These are phyloP conservation scores for Phrynocephalus guinanensis DNA, from an alignment of 2,797 vertebrate genomes.

Conservation along the genomic window DNA sequence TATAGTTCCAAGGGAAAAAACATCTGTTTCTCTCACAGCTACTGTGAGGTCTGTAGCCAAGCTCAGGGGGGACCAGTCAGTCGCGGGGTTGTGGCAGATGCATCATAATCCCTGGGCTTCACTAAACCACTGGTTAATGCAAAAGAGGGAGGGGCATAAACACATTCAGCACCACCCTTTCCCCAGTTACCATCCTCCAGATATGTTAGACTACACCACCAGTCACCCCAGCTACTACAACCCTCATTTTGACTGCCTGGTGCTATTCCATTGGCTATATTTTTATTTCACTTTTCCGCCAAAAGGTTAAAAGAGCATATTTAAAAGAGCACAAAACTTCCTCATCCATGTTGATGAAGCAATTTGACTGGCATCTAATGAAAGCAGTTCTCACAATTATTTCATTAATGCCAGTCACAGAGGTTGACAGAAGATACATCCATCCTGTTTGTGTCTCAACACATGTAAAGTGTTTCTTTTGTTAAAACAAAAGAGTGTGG, in stretches of 20 bases:
- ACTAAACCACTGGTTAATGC: no score
- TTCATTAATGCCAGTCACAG: slow-evolving; percentile 8
- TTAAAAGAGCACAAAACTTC: not conserved
- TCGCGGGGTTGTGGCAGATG: no score
- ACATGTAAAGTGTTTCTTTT: slow-evolving; percentile 13
- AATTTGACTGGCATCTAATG: slow-evolving; percentile 20
- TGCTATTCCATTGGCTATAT: not conserved
- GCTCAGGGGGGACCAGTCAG: no score
- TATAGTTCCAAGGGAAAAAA: no score
- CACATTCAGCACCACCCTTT: not conserved
- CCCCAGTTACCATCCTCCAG: not conserved
- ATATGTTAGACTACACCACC: not conserved
- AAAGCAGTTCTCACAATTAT: slow-evolving; percentile 6
- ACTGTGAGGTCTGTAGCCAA: no score
- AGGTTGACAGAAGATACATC: slow-evolving; percentile 23
- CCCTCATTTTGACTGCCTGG: not conserved
- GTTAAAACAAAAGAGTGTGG: slow-evolving; percentile 8
- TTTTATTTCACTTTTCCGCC: not conserved
- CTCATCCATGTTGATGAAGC: slow-evolving; percentile 27
- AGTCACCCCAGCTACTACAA: not conserved
- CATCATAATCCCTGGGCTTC: no score
- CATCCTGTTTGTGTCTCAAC: not conserved
- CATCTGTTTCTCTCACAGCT: no score
- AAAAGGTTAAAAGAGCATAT: slow-evolving; percentile 21
- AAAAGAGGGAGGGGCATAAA: no score